These are phyloP conservation scores for Mechanitis mazaeus DNA, from an alignment of 2,888 invertebrate genomes.

Conservation along the genomic window DNA sequence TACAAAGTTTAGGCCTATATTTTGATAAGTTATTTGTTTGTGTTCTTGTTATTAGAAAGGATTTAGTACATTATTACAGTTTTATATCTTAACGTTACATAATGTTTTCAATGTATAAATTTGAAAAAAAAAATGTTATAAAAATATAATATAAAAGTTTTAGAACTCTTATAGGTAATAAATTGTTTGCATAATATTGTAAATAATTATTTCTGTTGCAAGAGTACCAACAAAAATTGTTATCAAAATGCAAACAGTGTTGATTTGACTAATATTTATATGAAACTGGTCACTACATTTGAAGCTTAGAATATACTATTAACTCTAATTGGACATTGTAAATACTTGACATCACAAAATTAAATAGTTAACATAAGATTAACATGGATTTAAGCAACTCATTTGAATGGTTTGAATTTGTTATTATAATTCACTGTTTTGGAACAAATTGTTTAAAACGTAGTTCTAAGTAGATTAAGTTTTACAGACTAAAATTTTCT, in stretches of 20 bases:
- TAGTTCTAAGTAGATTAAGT: conserved; percentile 37
- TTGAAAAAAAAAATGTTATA: conserved; percentile 12
- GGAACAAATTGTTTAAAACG: conserved; percentile 55
- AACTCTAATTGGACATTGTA: conserved; percentile 48
- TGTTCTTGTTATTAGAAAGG: conserved; percentile 11
- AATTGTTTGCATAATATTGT: conserved; percentile 39
- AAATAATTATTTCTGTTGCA: conserved; percentile 23
- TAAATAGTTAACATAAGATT: conserved; percentile 31
- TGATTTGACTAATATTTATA: conserved; percentile 8
- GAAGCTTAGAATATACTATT: conserved; percentile 11
- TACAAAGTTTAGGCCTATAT: conserved; percentile 18
- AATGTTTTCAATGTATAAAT: conserved; percentile 16
- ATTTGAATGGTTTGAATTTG: conserved; percentile 47
- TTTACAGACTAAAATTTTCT: conserved; percentile 29
- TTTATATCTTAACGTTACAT: conserved; percentile 11
- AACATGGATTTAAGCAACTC: conserved; percentile 38
- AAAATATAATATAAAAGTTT: conserved; percentile 4
- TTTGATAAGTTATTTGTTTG: conserved; percentile 13
- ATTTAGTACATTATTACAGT: conserved; percentile 13
- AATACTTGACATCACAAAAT: conserved; percentile 64
- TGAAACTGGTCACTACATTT: background rate
- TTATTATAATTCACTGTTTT: conserved; percentile 59
- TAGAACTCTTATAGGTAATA: conserved; percentile 30
- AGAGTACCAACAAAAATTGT: conserved; percentile 1
- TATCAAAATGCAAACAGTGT: conserved; percentile 18